A percentile compares a stretch with the other conserved stretches of the same genome.
These are phyloP conservation scores for Microplitis mediator DNA, from an alignment of 1,140 invertebrate species.

Conservation along the genomic window DNA sequence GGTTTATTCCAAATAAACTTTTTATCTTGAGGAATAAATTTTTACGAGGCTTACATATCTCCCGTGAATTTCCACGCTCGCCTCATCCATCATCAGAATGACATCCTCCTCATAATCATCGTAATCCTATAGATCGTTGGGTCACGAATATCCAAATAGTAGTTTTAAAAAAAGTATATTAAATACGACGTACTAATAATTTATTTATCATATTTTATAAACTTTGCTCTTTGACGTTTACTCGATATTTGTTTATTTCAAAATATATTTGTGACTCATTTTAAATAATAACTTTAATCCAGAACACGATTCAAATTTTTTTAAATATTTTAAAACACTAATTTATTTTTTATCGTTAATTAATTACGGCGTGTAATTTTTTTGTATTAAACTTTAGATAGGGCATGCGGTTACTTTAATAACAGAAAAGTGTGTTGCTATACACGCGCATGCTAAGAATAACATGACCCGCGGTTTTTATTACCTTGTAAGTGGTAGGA, in stretches of 20 bases:
- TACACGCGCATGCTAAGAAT: conserved; percentile 45
- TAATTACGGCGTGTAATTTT: conserved; percentile 21
- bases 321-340: neutral
- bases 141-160: conserved; percentile 17
- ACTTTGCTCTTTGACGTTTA: neutral
- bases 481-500: conserved; percentile 80
- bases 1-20: neutral
- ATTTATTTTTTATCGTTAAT: conserved; percentile 1
- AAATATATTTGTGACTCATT: no score
- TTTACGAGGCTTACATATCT: conserved; percentile 53
- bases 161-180: conserved; percentile 1
- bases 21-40: neutral
- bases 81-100: conserved; percentile 55
- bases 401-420: conserved; percentile 54
- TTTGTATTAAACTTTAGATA: conserved; percentile 33
- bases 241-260: neutral
- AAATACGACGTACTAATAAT: neutral
- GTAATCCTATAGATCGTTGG: conserved; percentile 43
- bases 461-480: conserved; percentile 14
- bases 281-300: no score
- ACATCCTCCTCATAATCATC: conserved; percentile 58
- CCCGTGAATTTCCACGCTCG: conserved; percentile 55
- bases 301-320: neutral
- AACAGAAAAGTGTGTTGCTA: conserved; percentile 27
- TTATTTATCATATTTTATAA: neutral